Evolutionary conservation across 2,113 vertebrate species (phyloP).

Genomic region (Peucedramus taeniatus): DNA sequence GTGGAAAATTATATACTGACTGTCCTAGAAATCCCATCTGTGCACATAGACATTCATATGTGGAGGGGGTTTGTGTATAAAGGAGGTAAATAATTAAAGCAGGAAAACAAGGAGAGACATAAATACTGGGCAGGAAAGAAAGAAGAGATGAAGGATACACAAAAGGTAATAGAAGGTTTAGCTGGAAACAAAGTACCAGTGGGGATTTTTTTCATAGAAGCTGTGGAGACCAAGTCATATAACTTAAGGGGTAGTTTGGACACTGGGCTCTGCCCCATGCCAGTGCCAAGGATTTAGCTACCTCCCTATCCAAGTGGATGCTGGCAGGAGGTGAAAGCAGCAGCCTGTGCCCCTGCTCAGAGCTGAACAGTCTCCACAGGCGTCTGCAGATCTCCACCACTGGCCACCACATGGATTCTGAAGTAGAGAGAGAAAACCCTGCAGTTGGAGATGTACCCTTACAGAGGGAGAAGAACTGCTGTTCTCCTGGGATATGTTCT

Average conservation of each 20-base stretch:
- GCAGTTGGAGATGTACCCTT: background rate
- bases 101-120: background rate
- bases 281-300: background rate
- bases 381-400: background rate
- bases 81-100: background rate
- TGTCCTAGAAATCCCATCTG: slow-evolving; percentile 40
- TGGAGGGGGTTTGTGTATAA: background rate
- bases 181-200: background rate
- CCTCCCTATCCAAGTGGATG: background rate
- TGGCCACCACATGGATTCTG: background rate
- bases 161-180: background rate
- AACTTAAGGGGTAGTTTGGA: background rate
- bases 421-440: background rate
- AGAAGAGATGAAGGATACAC: background rate
- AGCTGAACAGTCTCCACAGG: background rate
- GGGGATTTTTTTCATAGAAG: background rate
- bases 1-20: background rate
- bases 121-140: background rate
- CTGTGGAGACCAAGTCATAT: background rate
- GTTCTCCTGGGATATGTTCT: background rate
- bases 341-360: background rate
- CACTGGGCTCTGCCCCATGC: background rate
- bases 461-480: background rate
- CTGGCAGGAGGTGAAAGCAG: background rate
- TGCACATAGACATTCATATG: background rate